Conservation (phyloP, 2,888 invertebrate species). For the Sinhomidia bicolor region DNA sequence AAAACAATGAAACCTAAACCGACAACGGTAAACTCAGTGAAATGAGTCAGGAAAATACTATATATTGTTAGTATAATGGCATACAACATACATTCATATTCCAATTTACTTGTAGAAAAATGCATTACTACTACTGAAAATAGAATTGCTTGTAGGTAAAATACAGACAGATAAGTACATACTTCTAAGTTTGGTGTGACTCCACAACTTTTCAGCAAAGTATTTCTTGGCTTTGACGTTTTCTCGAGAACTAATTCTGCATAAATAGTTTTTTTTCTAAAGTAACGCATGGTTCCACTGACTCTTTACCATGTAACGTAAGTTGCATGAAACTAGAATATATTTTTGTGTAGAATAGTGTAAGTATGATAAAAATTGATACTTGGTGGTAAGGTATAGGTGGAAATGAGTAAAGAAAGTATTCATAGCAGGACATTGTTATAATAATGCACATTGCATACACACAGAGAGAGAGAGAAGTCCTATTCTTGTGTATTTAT, state of each 20-base stretch:
- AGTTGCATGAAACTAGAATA: background rate
- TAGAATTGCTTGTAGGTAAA: slow-evolving; percentile 1
- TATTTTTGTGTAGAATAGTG: background rate
- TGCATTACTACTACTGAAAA: too few relatives aligned
- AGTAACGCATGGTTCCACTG: background rate
- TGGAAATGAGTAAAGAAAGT: background rate
- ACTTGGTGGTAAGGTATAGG: background rate
- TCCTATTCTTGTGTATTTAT: slow-evolving; percentile 47
- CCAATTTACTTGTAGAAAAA: background rate
- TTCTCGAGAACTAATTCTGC: background rate
- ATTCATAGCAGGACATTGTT: slow-evolving; percentile 16
- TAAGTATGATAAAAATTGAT: background rate
- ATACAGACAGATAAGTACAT: background rate
- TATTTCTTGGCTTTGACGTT: slow-evolving; percentile 20
- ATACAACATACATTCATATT: slow-evolving; percentile 25
- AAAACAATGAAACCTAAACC: background rate
- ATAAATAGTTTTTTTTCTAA: background rate
- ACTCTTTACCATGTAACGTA: too few relatives aligned
- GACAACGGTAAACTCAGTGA: background rate
- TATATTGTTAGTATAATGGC: background rate
- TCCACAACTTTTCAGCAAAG: background rate
- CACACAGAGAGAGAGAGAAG: too few relatives aligned
- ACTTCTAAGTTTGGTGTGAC: too few relatives aligned
- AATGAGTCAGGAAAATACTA: background rate
- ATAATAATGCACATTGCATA: slow-evolving; percentile 12